Conservation (phyloP, 2,888 invertebrate genomes). For the Rotaria magnacalcarata region DNA sequence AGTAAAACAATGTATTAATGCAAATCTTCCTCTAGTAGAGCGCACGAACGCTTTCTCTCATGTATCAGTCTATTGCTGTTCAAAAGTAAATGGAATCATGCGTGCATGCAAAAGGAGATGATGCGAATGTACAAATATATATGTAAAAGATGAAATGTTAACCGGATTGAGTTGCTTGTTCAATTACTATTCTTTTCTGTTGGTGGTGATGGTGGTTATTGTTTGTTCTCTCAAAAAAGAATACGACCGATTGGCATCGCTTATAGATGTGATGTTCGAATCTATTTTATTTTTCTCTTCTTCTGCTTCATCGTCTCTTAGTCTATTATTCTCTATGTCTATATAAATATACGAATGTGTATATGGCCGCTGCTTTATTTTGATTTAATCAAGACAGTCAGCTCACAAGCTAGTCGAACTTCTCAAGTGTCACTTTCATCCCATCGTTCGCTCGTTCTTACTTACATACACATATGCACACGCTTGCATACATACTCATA, state of each 20-base stretch:
- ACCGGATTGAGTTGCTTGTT: conserved; percentile 1
- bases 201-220: neutral
- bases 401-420: conserved; percentile 6
- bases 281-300: neutral
- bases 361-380: neutral
- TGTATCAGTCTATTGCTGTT: neutral
- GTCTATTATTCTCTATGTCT: neutral
- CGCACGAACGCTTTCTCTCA: neutral
- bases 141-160: conserved; percentile 11
- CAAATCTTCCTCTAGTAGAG: neutral
- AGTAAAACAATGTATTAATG: neutral
- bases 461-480: conserved; percentile 5
- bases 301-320: neutral
- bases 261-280: conserved; percentile 10
- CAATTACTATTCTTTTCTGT: neutral
- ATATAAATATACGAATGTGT: neutral
- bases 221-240: neutral
- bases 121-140: neutral
- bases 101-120: neutral
- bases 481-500: conserved; percentile 1
- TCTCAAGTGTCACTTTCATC: conserved; percentile 29
- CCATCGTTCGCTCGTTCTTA: neutral
- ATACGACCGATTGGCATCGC: neutral
- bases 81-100: neutral
- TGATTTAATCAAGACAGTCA: conserved; percentile 29